Base-by-base conservation (phyloP, 1,140 invertebrate species). In the Diuraphis noxia region DNA sequence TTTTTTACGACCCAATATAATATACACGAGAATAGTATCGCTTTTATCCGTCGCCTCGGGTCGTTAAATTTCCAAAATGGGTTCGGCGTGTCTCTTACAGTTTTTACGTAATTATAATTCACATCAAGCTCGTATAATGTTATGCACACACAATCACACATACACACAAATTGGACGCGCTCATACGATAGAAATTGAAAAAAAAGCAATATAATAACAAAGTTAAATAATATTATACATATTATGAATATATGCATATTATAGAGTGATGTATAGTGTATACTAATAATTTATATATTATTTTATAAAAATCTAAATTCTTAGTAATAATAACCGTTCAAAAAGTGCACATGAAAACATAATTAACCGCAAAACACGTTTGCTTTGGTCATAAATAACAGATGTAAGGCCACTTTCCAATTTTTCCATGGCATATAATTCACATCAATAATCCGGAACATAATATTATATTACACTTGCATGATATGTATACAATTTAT, bases 61-160 rank as follows among this genome's bases (percentile, higher is more conserved):
- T 82, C 89, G 89, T 91, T 91, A 91, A 91, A 91, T 81, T 46
- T 81, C 77, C 34, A 91, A 89, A 91, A 91, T 91, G 77, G 89
- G 89, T 91, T 91, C 77, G 63, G 43, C 77, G 41, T 34, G 72
- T 91, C 49, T n/a, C 46, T 86, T 46, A 49, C 77, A 81, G n/a
- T 52, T 46, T 81, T 34, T 79, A 82, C 46, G 23, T 91, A 82
- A 91, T 91, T 91, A 82, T 49, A 79, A 91, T 77, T 25, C 40
- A 34, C 40, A 43, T 72, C 63, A 90, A 40, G 25, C 30, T 88
- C 34, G 36, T 85, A 25, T 86, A 82, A 86, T 86, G 46, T 40
- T 85, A 86, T 82, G 77, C 34, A 34, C n/a, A 85, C 82, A 34
- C 41, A n/a, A 25, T 21, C 84, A 49, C 84, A 46, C 82, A 46